phyloP scores from a whole-genome alignment of 2,888 invertebrate genomes.

The Apodemia mormo region DNA sequence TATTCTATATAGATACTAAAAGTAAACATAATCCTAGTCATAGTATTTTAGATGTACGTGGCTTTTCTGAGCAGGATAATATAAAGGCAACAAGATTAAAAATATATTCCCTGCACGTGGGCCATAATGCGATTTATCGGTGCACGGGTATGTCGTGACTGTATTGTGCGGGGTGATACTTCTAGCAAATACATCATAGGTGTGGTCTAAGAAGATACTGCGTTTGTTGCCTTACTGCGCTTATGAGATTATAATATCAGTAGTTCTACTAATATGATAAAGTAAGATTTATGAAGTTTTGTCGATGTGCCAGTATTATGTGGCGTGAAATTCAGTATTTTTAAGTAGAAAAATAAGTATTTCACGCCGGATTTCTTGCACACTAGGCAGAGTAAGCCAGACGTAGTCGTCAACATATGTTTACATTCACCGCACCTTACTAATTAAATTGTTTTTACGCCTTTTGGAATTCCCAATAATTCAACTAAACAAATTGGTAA shows the following conservation, averaged over 20 bases:
- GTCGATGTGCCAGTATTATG: too few relatives aligned
- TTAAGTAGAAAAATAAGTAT: too few relatives aligned
- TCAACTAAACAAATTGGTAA: too few relatives aligned
- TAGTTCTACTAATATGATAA: not conserved
- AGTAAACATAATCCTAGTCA: constrained; percentile 4
- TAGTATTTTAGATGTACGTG: constrained; percentile 39
- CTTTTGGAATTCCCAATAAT: too few relatives aligned
- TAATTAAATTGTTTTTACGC: too few relatives aligned
- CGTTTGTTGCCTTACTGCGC: constrained; percentile 25
- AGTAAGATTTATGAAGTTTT: not conserved
- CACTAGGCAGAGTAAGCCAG: too few relatives aligned
- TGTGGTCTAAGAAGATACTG: constrained; percentile 47
- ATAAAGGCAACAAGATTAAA: constrained; percentile 80
- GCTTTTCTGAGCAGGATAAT: constrained; percentile 68
- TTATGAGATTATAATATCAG: constrained; percentile 5
- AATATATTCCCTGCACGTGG: constrained; percentile 79
- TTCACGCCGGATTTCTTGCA: too few relatives aligned
- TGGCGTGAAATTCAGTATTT: too few relatives aligned
- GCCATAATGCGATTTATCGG: constrained; percentile 78
- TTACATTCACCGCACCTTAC: too few relatives aligned
- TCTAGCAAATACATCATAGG: constrained; percentile 57
- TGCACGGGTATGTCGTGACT: constrained; percentile 73
- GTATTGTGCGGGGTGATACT: constrained; percentile 55
- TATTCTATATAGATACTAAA: not conserved
- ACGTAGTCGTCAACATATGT: too few relatives aligned